Base-by-base conservation (phyloP, 2,797 vertebrate genomes). In the Lutjanus argentimaculatus region DNA sequence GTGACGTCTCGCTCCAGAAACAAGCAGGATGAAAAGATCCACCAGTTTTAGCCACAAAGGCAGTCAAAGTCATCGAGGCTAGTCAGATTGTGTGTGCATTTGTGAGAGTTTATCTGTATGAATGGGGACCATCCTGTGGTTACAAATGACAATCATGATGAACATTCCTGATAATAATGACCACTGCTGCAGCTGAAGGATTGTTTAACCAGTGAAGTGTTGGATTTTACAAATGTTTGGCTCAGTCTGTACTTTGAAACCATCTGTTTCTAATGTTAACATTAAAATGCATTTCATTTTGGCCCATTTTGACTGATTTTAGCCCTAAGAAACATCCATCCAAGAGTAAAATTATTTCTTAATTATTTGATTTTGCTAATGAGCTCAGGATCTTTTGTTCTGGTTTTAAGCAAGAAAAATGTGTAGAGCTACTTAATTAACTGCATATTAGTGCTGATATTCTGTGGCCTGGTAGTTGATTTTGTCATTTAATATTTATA, bases 131-230 rank as follows among this genome's bases (percentile, higher is more conserved):
- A 61, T 81, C 22, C 81, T 85, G 70, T 76, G 79, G 52, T 66
- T 46, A 14, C 0, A 62, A 6, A 52, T 75, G 74, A 88, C 79
- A 74, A 48, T 59, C 25, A n/a, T 15, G 58, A 75, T 69, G 70
- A 80, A 82, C 83, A 77, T 64, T 82, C 69, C 63, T 68, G 19
- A 49, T 19, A 73, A 79, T 14, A 71, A 79, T 12, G 25, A 86
- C 85, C 83, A 79, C 81, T 89, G 78, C 73, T 83, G 74, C 69
- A 67, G 21, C 72, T 74, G 49, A 88, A 85, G 72, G 82, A 80
- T 76, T 66, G 57, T 83, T 79, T 17, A 51, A 71, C 48, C 69
- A 57, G 56, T 55, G 2, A 77, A 73, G 55, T 63, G 36, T 70
- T 78, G 16, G n/a, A 65, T 72, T 81, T 67, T 64, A 46, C 21